Percentiles rank a stretch among this genome's conserved stretches.
These are phyloP conservation scores for Chanos chanos DNA, from an alignment of 2,797 vertebrate species.

Conservation along the genomic window DNA sequence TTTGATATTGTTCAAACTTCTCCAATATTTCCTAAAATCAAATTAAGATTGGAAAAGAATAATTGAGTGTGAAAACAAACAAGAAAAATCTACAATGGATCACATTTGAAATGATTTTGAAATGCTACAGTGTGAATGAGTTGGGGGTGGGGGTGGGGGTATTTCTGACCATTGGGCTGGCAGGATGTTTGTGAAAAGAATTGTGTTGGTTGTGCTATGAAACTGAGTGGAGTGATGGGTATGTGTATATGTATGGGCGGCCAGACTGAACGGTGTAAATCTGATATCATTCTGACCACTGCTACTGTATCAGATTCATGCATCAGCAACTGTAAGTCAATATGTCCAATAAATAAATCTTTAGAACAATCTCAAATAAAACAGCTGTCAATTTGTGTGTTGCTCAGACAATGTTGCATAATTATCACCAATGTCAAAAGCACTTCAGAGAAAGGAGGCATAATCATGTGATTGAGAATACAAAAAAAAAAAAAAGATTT, in stretches of 20 bases:
- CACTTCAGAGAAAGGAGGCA: too few species aligned
- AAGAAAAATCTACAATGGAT: constrained; percentile 45
- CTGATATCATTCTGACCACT: constrained; percentile 43
- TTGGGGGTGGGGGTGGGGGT: too few species aligned
- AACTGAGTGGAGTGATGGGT: constrained; percentile 11
- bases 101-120: constrained; percentile 39
- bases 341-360: constrained; percentile 70
- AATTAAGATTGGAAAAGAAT: constrained; percentile 43
- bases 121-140: too few species aligned
- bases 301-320: constrained; percentile 70
- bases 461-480: too few species aligned
- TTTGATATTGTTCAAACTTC: background rate
- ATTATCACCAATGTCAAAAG: background rate
- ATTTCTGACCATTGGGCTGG: too few species aligned
- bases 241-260: constrained; percentile 15
- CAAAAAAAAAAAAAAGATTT: too few species aligned
- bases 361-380: constrained; percentile 59
- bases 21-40: background rate
- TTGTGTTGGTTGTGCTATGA: too few species aligned
- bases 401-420: background rate
- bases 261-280: background rate
- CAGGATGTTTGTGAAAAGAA: too few species aligned
- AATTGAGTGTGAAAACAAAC: constrained; percentile 32
- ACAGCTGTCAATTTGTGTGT: constrained; percentile 36
- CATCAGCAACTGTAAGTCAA: constrained; percentile 72